A percentile compares a stretch with the other conserved stretches of the same genome.
Evolutionary conservation across 2,113 vertebrate species (phyloP).

Genomic region (Cyprinodon tularosa): DNA sequence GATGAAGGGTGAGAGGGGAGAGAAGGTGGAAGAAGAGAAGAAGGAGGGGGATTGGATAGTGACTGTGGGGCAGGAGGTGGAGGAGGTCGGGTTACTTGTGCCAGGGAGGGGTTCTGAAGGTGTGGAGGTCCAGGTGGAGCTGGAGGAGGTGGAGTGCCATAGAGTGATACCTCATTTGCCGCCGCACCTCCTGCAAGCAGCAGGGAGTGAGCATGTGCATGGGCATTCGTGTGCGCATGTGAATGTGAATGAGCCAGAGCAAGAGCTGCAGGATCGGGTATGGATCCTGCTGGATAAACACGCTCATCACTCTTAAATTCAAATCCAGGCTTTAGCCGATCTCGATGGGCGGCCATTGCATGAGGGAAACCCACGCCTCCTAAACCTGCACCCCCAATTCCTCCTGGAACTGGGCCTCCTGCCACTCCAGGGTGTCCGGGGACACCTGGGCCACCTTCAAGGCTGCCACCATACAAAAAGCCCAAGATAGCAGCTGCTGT

Average conservation of each 20-base stretch:
- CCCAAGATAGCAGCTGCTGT: constrained; percentile 83
- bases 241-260: constrained; percentile 80
- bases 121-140: constrained; percentile 70
- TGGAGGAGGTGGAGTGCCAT: constrained; percentile 79
- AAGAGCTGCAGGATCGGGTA: constrained; percentile 72
- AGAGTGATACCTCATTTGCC: constrained; percentile 76
- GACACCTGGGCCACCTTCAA: constrained; percentile 77
- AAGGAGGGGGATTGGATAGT: constrained; percentile 70
- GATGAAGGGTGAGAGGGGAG: constrained; percentile 69
- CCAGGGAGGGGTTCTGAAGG: constrained; percentile 71
- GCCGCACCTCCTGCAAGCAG: constrained; percentile 76
- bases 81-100: constrained; percentile 70
- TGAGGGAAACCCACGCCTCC: constrained; percentile 81
- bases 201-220: constrained; percentile 76
- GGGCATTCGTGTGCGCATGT: constrained; percentile 70
- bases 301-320: constrained; percentile 87
- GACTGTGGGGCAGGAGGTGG: constrained; percentile 75
- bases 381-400: constrained; percentile 77
- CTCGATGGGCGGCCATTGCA: constrained; percentile 85
- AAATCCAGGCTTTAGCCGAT: constrained; percentile 93
- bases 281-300: constrained; percentile 70
- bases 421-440: constrained; percentile 72
- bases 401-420: constrained; percentile 79
- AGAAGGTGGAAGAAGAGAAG: constrained; percentile 68
- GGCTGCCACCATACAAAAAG: constrained; percentile 80